phyloP scores from a whole-genome alignment of 2,888 invertebrate species.

The Scelioninae gen. 2 region DNA sequence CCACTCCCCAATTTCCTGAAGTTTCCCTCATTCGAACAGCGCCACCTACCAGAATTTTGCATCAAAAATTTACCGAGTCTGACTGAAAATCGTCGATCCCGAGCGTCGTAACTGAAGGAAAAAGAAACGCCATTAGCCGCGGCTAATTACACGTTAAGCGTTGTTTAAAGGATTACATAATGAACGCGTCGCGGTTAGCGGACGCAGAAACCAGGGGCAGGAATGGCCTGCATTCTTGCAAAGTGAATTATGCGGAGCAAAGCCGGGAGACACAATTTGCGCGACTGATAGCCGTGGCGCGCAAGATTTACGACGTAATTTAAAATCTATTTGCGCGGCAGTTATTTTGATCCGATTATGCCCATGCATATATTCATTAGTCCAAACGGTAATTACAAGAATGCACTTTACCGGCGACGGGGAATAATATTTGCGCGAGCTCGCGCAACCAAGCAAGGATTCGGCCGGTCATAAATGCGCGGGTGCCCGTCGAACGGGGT shows the following conservation, averaged over 20 bases:
- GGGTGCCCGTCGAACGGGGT: too few relatives aligned
- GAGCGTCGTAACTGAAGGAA: constrained; percentile 19
- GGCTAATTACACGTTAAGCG: constrained; percentile 46
- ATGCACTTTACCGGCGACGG: constrained; percentile 51
- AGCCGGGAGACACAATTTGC: constrained; percentile 49
- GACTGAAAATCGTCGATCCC: constrained; percentile 34
- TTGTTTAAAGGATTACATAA: constrained; percentile 50
- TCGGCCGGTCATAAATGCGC: constrained; percentile 55
- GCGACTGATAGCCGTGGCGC: constrained; percentile 48
- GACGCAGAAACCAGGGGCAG: constrained; percentile 16
- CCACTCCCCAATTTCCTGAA: constrained; percentile 31
- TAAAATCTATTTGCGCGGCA: constrained; percentile 59
- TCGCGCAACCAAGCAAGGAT: constrained; percentile 56
- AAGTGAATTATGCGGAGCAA: constrained; percentile 53
- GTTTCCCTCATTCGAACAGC: constrained; percentile 20
- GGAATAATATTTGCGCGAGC: constrained; percentile 58
- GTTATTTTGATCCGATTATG: constrained; percentile 61
- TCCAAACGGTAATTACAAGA: constrained; percentile 59
- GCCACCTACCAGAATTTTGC: too few relatives aligned
- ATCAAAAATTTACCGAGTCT: too few relatives aligned
- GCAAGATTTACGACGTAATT: constrained; percentile 59
- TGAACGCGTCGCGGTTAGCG: constrained; percentile 43
- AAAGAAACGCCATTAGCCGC: constrained; percentile 25
- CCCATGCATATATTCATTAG: constrained; percentile 58
- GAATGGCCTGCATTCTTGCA: constrained; percentile 45